Percentiles rank a stretch among this genome's conserved stretches.
Evolutionary conservation across 92 coral and sea anemone species (phyloP).

Genomic region (Paragorgia papillata): DNA sequence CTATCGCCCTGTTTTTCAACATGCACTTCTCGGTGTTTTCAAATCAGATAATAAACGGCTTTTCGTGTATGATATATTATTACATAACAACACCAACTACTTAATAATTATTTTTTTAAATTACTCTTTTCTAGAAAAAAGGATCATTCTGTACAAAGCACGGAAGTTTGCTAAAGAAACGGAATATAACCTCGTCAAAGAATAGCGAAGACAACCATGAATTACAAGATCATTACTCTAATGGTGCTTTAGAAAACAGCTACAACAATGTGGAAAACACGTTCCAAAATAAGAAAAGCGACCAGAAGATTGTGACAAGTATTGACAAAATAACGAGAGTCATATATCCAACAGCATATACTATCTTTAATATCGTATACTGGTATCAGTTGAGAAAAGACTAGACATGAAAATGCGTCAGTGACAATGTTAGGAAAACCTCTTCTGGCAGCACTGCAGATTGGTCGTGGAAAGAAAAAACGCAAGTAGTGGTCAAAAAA

Average conservation of each 20-base stretch:
- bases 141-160: slow-evolving; percentile 23
- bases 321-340: slow-evolving; percentile 36
- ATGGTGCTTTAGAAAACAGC: slow-evolving; percentile 20
- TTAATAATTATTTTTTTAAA: no score
- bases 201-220: slow-evolving; percentile 6
- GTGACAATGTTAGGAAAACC: no score
- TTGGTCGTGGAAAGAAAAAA: no score
- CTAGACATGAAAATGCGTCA: no score
- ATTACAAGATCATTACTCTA: slow-evolving; percentile 3
- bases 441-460: no score
- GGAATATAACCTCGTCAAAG: slow-evolving; percentile 10
- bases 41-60: no score
- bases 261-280: background rate
- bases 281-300: background rate
- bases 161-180: slow-evolving; percentile 5
- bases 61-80: no score
- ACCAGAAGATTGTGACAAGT: slow-evolving; percentile 5
- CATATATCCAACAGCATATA: slow-evolving; percentile 33
- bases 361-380: slow-evolving; percentile 28
- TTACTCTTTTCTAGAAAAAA: slow-evolving; percentile 13
- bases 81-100: no score
- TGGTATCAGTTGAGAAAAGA: slow-evolving; percentile 5
- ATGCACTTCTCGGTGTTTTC: no score
- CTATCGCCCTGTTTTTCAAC: no score
- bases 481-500: no score